Evolutionary conservation across 1,140 invertebrate species (phyloP), one percentile per base, ranked within the genome.

Genomic region (Halesus radiatus): DNA sequence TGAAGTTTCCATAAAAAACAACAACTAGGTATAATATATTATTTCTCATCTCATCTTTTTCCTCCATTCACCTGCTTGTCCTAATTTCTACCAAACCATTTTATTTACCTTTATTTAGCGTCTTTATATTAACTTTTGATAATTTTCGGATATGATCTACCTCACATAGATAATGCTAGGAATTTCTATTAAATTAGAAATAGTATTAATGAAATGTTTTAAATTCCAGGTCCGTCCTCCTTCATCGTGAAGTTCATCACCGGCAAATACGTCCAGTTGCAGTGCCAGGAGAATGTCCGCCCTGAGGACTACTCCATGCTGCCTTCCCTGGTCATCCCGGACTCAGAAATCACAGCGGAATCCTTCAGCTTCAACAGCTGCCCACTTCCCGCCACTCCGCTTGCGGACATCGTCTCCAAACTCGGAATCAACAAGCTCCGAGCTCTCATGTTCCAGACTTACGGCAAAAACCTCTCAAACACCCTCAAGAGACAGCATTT

Each of bases 401-500:
- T 90, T 52, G 87, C 87, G 82, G 86, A 89, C 76, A 86, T 89
- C 7, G 83, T 89, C 26, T 84, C 81, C n/a, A 85, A 84, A 15
- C 82, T 92, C 15, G 89, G 90, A 64, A 86, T 89, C 3, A 83
- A 86, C 0, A 88, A 86, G 58, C 87, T 90, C 0, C 85, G 89
- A 79, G 85, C 84, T 3, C 70, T 92, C 3, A 85, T 86, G 76
- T 90, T 92, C 77, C 86, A 88, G 84, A 54, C 58, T 26, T 90
- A 89, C 56, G 85, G 85, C 52, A 87, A 85, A 10, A 90, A 91
- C 45, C 80, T 90, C n/a, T 88, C 88, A 10, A 84, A 85, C 50
- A 88, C 86, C 37, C 85, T 93, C 32, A 87, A 87, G 32, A 88
- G 87, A 54, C 86, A 88, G 76, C 91, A 92, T 84, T 88, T 93